phyloP scores from a whole-genome alignment of 2,797 vertebrate species.

The Syncerus caffer region DNA sequence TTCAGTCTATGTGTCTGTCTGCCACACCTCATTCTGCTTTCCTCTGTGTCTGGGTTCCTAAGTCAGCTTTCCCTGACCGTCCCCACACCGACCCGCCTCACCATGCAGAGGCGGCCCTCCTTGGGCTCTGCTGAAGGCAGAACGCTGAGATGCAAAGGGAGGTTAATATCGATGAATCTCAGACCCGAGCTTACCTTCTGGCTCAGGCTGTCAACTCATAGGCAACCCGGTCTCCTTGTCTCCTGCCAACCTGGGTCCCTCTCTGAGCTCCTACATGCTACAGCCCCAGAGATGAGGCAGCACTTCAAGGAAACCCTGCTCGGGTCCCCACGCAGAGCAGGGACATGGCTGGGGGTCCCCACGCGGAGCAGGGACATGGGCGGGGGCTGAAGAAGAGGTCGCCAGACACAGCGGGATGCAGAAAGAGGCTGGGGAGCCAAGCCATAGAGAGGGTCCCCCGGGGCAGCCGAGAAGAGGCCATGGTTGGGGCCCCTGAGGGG shows the following conservation, averaged over 20 bases:
- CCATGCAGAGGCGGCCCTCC: neutral
- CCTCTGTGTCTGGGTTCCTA: neutral
- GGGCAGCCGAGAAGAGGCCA: slow-evolving; percentile 69
- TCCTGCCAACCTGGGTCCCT: neutral
- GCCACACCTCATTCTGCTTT: neutral
- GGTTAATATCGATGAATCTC: neutral
- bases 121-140: neutral
- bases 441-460: slow-evolving; percentile 69
- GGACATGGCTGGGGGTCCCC: neutral
- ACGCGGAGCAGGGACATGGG: neutral
- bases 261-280: neutral
- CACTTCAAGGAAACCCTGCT: neutral
- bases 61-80: neutral
- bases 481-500: slow-evolving; percentile 45
- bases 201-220: neutral
- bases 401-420: neutral
- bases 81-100: rapidly evolving
- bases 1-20: neutral
- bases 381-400: neutral
- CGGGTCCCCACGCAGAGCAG: neutral
- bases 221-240: neutral
- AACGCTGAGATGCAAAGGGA: neutral
- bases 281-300: neutral
- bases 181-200: neutral
- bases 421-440: neutral